These are phyloP conservation scores for Grammomys surdaster DNA, from an alignment of 2,113 vertebrate genomes.

Conservation along the genomic window DNA sequence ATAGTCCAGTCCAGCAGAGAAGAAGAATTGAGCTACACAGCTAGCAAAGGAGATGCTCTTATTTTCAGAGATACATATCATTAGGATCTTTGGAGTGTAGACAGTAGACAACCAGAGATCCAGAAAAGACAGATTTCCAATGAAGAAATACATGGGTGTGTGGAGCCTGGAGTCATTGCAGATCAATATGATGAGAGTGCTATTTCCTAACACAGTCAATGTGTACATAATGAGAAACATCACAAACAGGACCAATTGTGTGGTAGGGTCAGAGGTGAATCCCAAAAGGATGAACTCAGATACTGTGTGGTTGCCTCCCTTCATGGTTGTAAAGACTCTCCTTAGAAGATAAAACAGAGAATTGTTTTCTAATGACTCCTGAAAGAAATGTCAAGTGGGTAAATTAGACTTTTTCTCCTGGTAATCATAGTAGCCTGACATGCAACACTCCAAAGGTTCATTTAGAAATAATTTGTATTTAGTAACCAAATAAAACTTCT, in stretches of 20 bases:
- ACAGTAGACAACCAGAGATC: slow-evolving; percentile 54
- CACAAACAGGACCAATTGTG: slow-evolving; percentile 31
- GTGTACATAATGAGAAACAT: slow-evolving; percentile 34
- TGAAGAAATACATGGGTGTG: slow-evolving; percentile 66
- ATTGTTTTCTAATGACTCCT: background rate
- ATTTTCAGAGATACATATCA: slow-evolving; percentile 32
- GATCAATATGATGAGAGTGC: background rate
- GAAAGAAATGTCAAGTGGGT: background rate
- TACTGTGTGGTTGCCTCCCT: slow-evolving; percentile 13
- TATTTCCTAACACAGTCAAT: slow-evolving; percentile 35
- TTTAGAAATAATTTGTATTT: background rate
- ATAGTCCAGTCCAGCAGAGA: background rate
- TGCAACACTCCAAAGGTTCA: rapidly evolving
- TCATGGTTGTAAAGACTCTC: background rate
- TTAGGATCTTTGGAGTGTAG: slow-evolving; percentile 56
- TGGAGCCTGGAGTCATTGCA: slow-evolving; percentile 34
- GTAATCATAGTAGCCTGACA: background rate
- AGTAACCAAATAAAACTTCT: background rate
- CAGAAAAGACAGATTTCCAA: slow-evolving; percentile 62
- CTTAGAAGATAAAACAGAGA: background rate
- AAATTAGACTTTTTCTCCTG: background rate
- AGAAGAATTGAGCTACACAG: slow-evolving; percentile 45
- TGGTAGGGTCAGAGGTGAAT: background rate
- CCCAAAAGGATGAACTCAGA: slow-evolving; percentile 64
- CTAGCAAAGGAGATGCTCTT: slow-evolving; percentile 46